A percentile compares a stretch with the other conserved stretches of the same genome.
phyloP scores from a whole-genome alignment of 2,797 vertebrate species.

The Brachyrhaphis roseni region DNA sequence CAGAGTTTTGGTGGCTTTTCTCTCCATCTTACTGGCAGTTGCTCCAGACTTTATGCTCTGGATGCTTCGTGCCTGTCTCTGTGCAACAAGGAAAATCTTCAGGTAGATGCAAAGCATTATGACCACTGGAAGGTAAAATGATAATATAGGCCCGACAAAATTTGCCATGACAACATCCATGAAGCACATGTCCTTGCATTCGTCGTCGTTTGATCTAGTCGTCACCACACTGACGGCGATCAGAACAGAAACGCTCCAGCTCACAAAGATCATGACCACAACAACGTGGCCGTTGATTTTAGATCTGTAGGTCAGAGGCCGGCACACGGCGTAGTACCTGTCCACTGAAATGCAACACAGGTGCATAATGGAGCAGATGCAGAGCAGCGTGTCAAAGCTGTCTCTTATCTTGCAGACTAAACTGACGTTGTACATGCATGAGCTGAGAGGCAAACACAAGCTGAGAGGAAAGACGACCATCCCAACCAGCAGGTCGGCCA shows the following conservation, averaged over 20 bases:
- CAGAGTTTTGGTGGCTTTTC: slow-evolving; percentile 11
- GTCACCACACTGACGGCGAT: slow-evolving; percentile 84
- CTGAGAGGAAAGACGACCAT: slow-evolving; percentile 45
- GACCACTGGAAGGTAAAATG: slow-evolving; percentile 71
- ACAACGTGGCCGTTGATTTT: slow-evolving; percentile 14
- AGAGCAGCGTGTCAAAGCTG: slow-evolving; percentile 19
- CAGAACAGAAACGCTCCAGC: slow-evolving; percentile 81
- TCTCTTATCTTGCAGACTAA: slow-evolving; percentile 25
- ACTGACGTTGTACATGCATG: neutral
- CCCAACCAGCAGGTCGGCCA: slow-evolving; percentile 84
- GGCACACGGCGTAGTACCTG: slow-evolving; percentile 27
- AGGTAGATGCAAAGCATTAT: slow-evolving; percentile 84
- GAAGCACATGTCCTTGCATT: slow-evolving; percentile 13
- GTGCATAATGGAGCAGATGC: slow-evolving; percentile 41
- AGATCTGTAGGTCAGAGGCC: slow-evolving; percentile 22
- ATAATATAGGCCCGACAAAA: slow-evolving; percentile 54
- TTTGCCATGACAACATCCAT: slow-evolving; percentile 1
- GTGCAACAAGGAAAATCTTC: slow-evolving; percentile 78
- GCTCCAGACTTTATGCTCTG: neutral
- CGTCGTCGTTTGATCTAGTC: slow-evolving; percentile 75
- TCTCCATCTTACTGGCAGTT: slow-evolving; percentile 4
- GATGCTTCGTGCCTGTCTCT: neutral
- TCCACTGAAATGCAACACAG: slow-evolving; percentile 67
- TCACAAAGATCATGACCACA: slow-evolving; percentile 77
- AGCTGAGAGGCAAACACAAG: slow-evolving; percentile 1